Conservation (phyloP, 2,797 vertebrate species). For the Neomorphus geoffroyi region DNA sequence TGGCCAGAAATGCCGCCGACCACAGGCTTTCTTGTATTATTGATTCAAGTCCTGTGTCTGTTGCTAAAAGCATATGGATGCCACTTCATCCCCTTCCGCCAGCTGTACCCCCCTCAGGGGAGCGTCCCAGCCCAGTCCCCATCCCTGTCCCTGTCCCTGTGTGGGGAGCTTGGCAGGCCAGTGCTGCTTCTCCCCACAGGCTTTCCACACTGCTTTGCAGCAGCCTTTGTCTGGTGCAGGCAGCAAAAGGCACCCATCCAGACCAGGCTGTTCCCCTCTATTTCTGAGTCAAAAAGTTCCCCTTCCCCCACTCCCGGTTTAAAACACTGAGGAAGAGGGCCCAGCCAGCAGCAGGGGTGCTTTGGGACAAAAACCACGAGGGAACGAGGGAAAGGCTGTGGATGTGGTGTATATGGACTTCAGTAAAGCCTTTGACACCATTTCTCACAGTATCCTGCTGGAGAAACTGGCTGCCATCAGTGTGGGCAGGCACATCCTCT, state of each 20-base stretch:
- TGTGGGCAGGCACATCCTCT: too few species aligned
- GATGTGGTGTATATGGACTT: too few species aligned
- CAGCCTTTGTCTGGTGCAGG: neutral
- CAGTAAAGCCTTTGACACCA: too few species aligned
- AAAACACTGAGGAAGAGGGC: neutral
- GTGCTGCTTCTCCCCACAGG: neutral
- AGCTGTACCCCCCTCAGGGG: constrained; percentile 2
- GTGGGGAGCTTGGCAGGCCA: neutral
- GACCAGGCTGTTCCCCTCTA: neutral
- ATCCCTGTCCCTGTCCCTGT: neutral
- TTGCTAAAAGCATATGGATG: constrained; percentile 46
- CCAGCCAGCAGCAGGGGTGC: neutral
- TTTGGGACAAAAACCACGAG: neutral
- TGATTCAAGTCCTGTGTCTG: constrained; percentile 68
- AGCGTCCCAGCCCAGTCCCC: neutral
- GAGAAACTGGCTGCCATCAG: too few species aligned
- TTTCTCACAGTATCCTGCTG: too few species aligned
- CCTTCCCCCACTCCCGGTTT: neutral
- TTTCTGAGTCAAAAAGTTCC: neutral
- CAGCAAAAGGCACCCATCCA: neutral
- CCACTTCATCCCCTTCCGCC: constrained; percentile 14
- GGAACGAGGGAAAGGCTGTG: too few species aligned
- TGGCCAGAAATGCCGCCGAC: constrained; percentile 56
- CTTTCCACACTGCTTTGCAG: neutral
- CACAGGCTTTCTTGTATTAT: constrained; percentile 67